Evolutionary conservation across 2,113 vertebrate genomes (phyloP), one percentile per base, ranked within the genome.

Genomic region (Symphodus melops): DNA sequence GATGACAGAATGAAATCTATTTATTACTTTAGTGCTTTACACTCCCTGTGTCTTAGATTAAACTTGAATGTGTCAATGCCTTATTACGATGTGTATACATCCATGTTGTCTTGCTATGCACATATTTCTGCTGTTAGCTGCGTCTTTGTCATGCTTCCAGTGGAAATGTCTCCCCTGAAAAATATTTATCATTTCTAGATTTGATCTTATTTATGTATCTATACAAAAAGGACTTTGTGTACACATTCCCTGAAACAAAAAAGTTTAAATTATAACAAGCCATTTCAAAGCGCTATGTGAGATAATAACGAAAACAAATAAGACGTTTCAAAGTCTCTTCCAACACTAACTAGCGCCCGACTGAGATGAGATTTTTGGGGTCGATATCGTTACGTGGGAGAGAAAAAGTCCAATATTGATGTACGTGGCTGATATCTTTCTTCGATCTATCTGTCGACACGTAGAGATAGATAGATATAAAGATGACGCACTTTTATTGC

Each of bases 61-160:
- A 91, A 91, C 88, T 87, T 89, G 90, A 91, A 91, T 65, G 90
- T 91, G 92, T 84, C 74, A 51, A 86, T 87, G 88, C 92, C 91
- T 93, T 90, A 91, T 87, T 57, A 69, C 85, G 81, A 91, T 81
- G 82, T 86, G 39, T 64, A 71, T 10, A 64, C 79, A 85, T 83
- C 64, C 0, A 58, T 67, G 88, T 90, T 52, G 70, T 90, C 65
- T 75, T 62, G 84, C 84, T 79, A 75, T 87, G 83, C 88, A 88
- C 82, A 84, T 42, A 59, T 83, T 82, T 76, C 79, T 78, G 77
- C 80, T 86, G 58, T 86, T 81, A 81, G 72, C 74, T 68, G 69
- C 79, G 82, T 89, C 72, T 60, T 41, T 67, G 74, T 87, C 79
- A 64, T 77, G 83, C 78, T 87, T 88, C 82, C 78, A 72, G 64